phyloP scores from a whole-genome alignment of 2,113 vertebrate species.

The Neodontobutis hainanensis region DNA sequence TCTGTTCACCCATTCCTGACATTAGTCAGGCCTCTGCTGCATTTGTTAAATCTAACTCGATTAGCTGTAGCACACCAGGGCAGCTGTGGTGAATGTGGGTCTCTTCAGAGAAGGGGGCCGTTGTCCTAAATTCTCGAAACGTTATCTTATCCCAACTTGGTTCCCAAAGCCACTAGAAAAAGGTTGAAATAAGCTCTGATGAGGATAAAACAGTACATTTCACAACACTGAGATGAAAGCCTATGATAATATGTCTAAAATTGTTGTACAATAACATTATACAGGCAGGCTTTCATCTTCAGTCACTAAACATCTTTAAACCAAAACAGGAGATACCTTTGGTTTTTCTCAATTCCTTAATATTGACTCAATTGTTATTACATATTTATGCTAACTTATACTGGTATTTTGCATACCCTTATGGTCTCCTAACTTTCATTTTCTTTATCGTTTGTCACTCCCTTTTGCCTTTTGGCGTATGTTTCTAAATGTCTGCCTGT shows the following conservation, averaged over 20 bases:
- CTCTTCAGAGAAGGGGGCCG: conserved; percentile 64
- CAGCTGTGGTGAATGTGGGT: conserved; percentile 74
- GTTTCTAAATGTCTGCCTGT: conserved; percentile 6
- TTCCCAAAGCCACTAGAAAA: conserved; percentile 25
- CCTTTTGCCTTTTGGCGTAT: background rate
- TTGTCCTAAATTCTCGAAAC: conserved; percentile 65
- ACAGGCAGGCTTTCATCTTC: conserved; percentile 2
- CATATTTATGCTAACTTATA: conserved; percentile 11
- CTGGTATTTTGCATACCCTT: background rate
- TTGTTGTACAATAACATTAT: background rate
- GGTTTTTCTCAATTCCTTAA: background rate
- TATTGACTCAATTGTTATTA: background rate
- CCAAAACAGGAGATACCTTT: background rate
- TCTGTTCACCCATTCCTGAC: conserved; percentile 71
- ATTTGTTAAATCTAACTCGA: conserved; percentile 75
- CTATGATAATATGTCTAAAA: background rate
- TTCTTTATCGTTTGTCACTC: conserved; percentile 1
- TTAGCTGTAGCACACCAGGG: conserved; percentile 71
- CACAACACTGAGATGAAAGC: background rate
- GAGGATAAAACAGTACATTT: conserved; percentile 14
- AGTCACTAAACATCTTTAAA: background rate
- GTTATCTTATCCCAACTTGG: conserved; percentile 50
- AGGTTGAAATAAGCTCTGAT: conserved; percentile 9
- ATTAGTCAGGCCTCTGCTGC: conserved; percentile 70
- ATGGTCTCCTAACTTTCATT: conserved; percentile 15